Percentiles rank a stretch among this genome's conserved stretches.
Evolutionary conservation across 64 coral and sea anemone genomes (phyloP).

Genomic region (Stichodactyla mertensii): DNA sequence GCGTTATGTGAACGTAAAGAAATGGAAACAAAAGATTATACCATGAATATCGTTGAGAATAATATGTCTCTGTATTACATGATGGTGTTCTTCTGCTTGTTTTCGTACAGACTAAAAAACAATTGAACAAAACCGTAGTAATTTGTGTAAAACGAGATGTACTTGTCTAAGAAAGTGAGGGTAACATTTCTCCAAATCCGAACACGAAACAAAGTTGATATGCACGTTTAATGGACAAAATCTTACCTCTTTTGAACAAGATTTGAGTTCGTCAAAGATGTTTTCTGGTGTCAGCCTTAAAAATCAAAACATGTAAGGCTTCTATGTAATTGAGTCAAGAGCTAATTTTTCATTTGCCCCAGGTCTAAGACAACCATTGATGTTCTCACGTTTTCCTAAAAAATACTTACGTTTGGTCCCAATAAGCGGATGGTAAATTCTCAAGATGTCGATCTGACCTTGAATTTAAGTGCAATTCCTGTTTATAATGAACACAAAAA

Average conservation of each 20-base stretch:
- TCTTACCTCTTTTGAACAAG: constrained; percentile 78
- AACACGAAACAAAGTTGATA: neutral
- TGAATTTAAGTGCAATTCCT: constrained; percentile 77
- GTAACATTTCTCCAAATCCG: no score
- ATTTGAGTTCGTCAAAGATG: constrained; percentile 89
- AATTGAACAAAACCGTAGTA: neutral
- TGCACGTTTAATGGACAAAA: neutral
- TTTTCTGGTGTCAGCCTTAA: constrained; percentile 82
- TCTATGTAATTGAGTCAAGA: no score
- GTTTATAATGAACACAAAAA: neutral
- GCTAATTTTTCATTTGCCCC: no score
- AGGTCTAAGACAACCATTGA: no score
- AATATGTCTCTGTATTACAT: constrained; percentile 77
- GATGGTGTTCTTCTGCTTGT: constrained; percentile 59
- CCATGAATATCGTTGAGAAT: constrained; percentile 89
- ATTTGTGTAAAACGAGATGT: neutral
- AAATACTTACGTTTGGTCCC: constrained; percentile 79
- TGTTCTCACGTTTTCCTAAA: no score
- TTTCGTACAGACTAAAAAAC: constrained; percentile 54
- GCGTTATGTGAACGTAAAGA: neutral
- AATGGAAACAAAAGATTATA: constrained; percentile 1
- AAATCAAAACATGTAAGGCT: neutral
- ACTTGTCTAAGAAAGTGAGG: neutral
- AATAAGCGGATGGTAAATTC: constrained; percentile 70
- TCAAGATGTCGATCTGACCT: constrained; percentile 59